Percentiles rank a stretch among this genome's conserved stretches.
phyloP scores from a whole-genome alignment of 2,888 invertebrate genomes.

The Tipula vernalis region DNA sequence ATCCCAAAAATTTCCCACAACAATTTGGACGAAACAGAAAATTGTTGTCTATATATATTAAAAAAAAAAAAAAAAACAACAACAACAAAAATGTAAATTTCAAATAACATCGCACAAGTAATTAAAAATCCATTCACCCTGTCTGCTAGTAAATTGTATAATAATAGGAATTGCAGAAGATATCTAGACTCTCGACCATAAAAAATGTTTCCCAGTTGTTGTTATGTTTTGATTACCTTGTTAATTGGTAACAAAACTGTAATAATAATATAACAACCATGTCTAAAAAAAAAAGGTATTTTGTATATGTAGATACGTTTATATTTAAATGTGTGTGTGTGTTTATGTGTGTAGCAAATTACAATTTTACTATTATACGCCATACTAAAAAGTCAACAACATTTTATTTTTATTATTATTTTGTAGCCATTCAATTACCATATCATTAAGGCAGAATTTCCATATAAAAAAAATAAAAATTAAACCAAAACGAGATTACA shows the following conservation, averaged over 20 bases:
- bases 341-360: background rate
- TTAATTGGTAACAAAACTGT: background rate
- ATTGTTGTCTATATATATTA: no score
- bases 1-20: background rate
- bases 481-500: background rate
- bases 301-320: background rate
- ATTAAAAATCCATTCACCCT: slow-evolving; percentile 4
- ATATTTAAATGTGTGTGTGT: background rate
- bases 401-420: background rate
- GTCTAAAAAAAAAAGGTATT: background rate
- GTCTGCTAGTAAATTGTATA: background rate
- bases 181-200: background rate
- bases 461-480: background rate
- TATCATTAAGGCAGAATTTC: background rate
- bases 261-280: background rate
- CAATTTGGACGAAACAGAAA: background rate
- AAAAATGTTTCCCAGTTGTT: background rate
- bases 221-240: background rate
- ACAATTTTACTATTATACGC: background rate
- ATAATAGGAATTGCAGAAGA: background rate
- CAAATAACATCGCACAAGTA: background rate
- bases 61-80: no score
- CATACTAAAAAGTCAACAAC: background rate
- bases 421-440: background rate
- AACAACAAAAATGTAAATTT: background rate